Conservation (phyloP, 2,797 vertebrate species). For the Phataginus tricuspis region DNA sequence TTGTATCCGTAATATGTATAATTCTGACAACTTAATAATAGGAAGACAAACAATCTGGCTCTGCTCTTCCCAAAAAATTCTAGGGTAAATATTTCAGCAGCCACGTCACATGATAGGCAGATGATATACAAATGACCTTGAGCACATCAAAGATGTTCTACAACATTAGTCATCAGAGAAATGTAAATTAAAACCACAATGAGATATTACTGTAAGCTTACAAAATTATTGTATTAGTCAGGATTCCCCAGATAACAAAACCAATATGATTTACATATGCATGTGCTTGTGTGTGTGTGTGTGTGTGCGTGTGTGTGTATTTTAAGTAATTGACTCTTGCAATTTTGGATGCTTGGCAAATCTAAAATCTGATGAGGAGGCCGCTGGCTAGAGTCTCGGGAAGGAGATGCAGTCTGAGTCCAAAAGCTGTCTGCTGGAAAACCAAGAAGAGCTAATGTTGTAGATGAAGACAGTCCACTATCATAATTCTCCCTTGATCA, state of each 20-base stretch:
- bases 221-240: neutral
- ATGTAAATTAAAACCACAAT: neutral
- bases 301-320: too few relatives aligned
- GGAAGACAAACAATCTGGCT: neutral
- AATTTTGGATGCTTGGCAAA: neutral
- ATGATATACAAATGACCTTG: neutral
- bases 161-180: conserved; percentile 10
- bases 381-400: neutral
- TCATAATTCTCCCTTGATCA: neutral
- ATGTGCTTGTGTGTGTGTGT: too few relatives aligned
- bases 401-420: neutral
- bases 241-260: neutral
- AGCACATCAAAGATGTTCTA: conserved; percentile 46
- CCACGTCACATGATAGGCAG: neutral
- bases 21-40: conserved; percentile 33
- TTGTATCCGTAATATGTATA: neutral
- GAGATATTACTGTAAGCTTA: neutral
- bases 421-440: neutral
- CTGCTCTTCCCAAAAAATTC: neutral
- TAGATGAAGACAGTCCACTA: neutral
- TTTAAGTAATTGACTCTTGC: neutral
- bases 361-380: neutral
- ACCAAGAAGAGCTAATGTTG: neutral
- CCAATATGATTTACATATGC: too few relatives aligned
- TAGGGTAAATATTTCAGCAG: conserved; percentile 38